Conservation (phyloP, 2,797 vertebrate species). For the Falco peregrinus region DNA sequence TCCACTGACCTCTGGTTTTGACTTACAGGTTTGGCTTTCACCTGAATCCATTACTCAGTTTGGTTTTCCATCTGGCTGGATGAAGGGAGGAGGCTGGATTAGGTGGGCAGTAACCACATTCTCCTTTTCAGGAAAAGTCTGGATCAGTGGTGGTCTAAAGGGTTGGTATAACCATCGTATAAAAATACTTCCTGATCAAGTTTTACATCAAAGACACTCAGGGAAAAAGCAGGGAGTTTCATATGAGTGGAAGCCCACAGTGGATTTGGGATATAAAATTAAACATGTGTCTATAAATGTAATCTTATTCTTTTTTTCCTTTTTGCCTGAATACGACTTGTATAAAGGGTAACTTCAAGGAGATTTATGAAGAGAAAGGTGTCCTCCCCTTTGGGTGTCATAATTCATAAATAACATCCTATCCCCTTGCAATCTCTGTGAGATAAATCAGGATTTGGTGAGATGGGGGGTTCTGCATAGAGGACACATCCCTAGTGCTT, state of each 20-base stretch:
- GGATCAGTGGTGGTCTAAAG: not conserved
- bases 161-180: not conserved
- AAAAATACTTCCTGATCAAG: not conserved
- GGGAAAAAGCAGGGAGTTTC: not conserved
- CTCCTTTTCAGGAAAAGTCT: not conserved
- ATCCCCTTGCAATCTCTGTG: not conserved
- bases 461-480: not conserved
- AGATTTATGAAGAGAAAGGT: not conserved
- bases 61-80: not conserved
- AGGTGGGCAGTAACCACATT: accelerated
- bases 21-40: not conserved
- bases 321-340: not conserved
- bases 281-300: not conserved
- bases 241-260: not conserved
- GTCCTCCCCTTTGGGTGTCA: not conserved
- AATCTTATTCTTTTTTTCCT: not conserved
- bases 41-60: not conserved
- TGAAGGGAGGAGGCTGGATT: not conserved
- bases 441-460: not conserved
- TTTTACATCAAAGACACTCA: not conserved
- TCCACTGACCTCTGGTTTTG: not conserved
- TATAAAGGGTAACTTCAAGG: not conserved
- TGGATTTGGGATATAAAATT: not conserved
- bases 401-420: not conserved
- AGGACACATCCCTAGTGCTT: not conserved